Conservation (phyloP, 1,140 invertebrate species). For the Tetramorium parvispinum region DNA sequence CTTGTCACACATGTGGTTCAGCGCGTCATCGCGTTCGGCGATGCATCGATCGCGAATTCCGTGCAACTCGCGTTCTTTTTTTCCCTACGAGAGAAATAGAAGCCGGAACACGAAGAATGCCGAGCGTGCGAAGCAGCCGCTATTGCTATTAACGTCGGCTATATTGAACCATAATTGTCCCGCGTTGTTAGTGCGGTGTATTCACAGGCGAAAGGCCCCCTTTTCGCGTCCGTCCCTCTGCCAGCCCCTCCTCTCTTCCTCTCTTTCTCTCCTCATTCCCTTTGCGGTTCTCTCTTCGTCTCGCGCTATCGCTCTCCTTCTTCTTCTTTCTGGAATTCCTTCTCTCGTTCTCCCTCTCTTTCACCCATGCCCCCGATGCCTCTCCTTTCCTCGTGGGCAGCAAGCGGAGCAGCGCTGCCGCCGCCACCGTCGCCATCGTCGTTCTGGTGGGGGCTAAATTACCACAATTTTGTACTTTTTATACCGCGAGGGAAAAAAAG, state of each 20-base stretch:
- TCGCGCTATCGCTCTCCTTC: constrained; percentile 3
- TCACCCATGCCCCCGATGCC: constrained; percentile 55
- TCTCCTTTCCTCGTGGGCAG: constrained; percentile 70
- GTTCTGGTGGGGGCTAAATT: constrained; percentile 81
- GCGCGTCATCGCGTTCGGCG: not conserved
- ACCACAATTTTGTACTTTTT: constrained; percentile 85
- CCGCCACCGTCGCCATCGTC: constrained; percentile 52
- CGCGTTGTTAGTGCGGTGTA: constrained; percentile 72
- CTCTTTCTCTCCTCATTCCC: constrained; percentile 38
- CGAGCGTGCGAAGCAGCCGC: constrained; percentile 64
- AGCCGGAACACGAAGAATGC: constrained; percentile 5
- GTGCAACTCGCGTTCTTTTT: not conserved
- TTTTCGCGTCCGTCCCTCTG: constrained; percentile 55
- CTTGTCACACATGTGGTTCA: not conserved
- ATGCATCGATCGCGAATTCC: not conserved
- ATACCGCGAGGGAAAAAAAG: constrained; percentile 79
- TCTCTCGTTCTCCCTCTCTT: constrained; percentile 58
- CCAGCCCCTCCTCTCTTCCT: not conserved
- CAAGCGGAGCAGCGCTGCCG: constrained; percentile 69
- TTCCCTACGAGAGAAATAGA: not conserved
- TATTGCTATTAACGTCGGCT: constrained; percentile 75
- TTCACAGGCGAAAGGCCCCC: constrained; percentile 68
- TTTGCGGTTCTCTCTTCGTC: constrained; percentile 47
- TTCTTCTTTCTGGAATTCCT: constrained; percentile 56
- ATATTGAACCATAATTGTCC: constrained; percentile 80